Base-by-base conservation (phyloP, 2,888 invertebrate genomes). In the Macropis europaea region DNA sequence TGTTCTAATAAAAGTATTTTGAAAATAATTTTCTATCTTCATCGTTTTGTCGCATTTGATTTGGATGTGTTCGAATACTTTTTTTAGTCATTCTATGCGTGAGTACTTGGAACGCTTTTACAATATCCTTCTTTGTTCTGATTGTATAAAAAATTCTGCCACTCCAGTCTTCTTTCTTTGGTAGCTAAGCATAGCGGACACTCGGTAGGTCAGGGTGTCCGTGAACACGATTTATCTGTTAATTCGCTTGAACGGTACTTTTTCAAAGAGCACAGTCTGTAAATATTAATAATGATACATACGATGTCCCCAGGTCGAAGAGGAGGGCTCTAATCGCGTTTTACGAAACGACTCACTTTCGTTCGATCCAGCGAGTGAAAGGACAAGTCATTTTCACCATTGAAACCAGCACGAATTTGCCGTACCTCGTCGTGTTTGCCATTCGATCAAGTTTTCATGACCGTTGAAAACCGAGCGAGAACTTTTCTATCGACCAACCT, bases 291-390 rank as follows among this genome's bases (percentile, higher is more conserved):
- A 48, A 64, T 74, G 68, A 26, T 62, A 68, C 28, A 26, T 62
- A 68, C 28, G 47, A 74, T 57, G 38, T 70, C 67, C 60, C 48
- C 17, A 43, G 54, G 73, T 77, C 70, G 74, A 81, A 77, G 62
- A 73, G 45, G 52, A 77, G 64, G 75, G 77, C 78, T 78, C 71
- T 69, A 75, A 68, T 70, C 26, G 59, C 17, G 50, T 52, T 59
- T 64, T 57, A 47, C 34, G 22, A 61, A 50, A 30, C 54, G 69
- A 61, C 36, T 61, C 54, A 38, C 32, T 69, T 68, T 68, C 45
- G 26, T 38, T 69, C 36, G 30, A 56, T 56, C 24, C n/a, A 22
- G 9, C 50, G 48, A 54, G 15, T 38, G 15, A 52, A 69, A 69
- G 42, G 26, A 45, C 15, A 24, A 11, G 15, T 24, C 38, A 28